Base-by-base conservation (phyloP, 2,888 invertebrate species). In the Orchesella flavescens region DNA sequence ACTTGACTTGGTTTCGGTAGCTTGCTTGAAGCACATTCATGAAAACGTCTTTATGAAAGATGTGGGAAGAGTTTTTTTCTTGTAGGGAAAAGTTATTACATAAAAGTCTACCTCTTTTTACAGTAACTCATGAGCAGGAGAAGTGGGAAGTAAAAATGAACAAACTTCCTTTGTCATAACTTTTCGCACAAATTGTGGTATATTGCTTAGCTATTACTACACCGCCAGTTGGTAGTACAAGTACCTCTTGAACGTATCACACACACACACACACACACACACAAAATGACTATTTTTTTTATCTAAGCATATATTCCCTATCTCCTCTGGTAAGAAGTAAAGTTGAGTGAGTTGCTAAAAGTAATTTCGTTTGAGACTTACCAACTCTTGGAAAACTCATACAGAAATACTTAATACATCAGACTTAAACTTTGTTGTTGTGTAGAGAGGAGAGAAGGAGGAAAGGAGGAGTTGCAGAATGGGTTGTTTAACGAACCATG, bases 121-220 rank as follows among this genome's bases (percentile, higher is more conserved):
- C 73, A 83, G 77, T 73, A 83, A 83, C 72, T 76, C 75, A 76
- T 72, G 83, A 75, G 69, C 68, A 80, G 34, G 23, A 76, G 53
- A 82, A 82, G 69, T 82, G 76, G 81, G 83, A 83, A 83, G 83
- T 72, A 83, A 83, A 83, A 83, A 83, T 83, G 83, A 83, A 83
- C 83, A 83, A 83, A 83, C 83, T 83, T 83, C 83, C 77, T 83
- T 77, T 83, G 83, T 83, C 83, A 83, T 83, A 83, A 83, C 77
- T 83, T 83, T 83, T 83, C 72, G 34, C 72, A 59, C 77, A 83
- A 83, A 83, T 77, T 77, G 76, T 83, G 73, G 77, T 77, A 76
- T 83, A 83, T 72, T 83, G 72, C 76, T 72, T 34, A 34, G 34
- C 34, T 34, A 73, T 76, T 83, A 83, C 65, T 63, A 13, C 63